Conservation (phyloP, 2,888 invertebrate species). For the Ramazzottius varieornatus region DNA sequence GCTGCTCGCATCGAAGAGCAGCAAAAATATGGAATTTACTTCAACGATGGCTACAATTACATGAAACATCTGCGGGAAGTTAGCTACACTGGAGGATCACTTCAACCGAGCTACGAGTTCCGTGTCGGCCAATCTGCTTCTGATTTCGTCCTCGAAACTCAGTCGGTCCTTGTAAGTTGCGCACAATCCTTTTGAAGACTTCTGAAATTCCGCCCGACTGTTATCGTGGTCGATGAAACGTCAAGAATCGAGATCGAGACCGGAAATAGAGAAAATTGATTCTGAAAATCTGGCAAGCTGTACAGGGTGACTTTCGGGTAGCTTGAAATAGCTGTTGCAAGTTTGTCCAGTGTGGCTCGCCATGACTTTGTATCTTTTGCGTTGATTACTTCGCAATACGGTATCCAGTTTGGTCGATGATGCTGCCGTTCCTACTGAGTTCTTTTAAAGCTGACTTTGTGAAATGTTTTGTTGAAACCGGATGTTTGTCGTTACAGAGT, state of each 20-base stretch:
- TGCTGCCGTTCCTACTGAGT: too few relatives aligned
- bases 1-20: conserved; percentile 25
- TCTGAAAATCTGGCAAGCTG: too few relatives aligned
- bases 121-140: neutral
- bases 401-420: too few relatives aligned
- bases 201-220: neutral
- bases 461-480: too few relatives aligned
- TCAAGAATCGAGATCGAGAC: too few relatives aligned
- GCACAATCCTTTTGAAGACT: neutral
- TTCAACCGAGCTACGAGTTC: conserved; percentile 7
- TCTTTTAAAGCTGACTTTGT: too few relatives aligned
- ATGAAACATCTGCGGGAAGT: conserved; percentile 54
- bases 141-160: neutral
- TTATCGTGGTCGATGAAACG: too few relatives aligned
- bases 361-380: too few relatives aligned
- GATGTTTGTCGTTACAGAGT: neutral
- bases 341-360: too few relatives aligned
- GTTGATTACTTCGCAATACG: too few relatives aligned
- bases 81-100: conserved; percentile 17
- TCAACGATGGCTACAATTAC: conserved; percentile 82
- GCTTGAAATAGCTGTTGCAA: too few relatives aligned
- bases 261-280: neutral
- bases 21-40: conserved; percentile 63
- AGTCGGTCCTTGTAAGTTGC: neutral
- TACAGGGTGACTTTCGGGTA: too few relatives aligned